Evolutionary conservation across 1,140 invertebrate species (phyloP).

Genomic region (Drosophila insularis): DNA sequence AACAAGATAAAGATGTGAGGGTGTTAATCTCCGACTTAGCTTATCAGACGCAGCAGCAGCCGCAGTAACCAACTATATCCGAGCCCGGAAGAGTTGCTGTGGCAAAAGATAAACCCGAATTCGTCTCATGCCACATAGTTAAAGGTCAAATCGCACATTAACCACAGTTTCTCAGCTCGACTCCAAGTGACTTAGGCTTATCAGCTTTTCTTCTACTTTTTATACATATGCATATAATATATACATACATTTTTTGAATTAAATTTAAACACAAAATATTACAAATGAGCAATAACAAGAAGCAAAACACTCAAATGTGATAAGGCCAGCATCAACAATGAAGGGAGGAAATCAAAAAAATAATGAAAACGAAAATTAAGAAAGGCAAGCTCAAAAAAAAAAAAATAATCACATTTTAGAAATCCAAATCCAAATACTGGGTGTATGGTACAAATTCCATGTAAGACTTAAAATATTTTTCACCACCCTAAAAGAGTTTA

Average conservation of each 20-base stretch:
- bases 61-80: conserved; percentile 21
- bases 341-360: neutral
- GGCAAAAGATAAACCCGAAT: conserved; percentile 58
- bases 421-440: too few relatives aligned
- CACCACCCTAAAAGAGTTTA: too few relatives aligned
- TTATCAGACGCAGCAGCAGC: conserved; percentile 36
- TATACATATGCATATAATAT: conserved; percentile 17
- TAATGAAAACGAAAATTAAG: neutral
- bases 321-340: conserved; percentile 31
- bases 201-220: conserved; percentile 37
- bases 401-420: neutral
- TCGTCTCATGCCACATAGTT: conserved; percentile 9
- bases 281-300: conserved; percentile 33
- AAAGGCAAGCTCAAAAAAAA: neutral
- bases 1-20: conserved; percentile 47
- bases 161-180: neutral
- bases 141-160: conserved; percentile 30
- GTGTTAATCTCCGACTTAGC: conserved; percentile 38
- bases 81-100: conserved; percentile 65
- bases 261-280: conserved; percentile 59
- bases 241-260: conserved; percentile 48
- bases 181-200: conserved; percentile 27
- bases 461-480: too few relatives aligned
- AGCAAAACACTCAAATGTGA: conserved; percentile 32
- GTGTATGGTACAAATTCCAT: too few relatives aligned